A percentile compares a stretch with the other conserved stretches of the same genome.
Conservation (phyloP, 2,113 vertebrate species). For the Syngnathus scovelli region DNA sequence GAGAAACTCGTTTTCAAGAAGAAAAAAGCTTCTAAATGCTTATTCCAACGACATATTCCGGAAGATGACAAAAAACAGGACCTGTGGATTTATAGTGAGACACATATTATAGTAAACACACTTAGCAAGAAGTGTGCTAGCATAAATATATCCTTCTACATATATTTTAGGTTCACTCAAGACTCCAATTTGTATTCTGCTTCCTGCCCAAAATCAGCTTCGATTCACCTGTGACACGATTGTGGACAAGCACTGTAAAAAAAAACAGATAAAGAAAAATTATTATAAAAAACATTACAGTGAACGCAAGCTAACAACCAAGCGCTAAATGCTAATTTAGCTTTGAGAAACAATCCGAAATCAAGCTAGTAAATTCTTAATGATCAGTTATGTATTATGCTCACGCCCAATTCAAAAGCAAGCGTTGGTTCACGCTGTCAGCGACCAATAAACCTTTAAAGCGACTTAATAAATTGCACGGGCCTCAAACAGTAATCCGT, state of each 20-base stretch:
- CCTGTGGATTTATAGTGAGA: background rate
- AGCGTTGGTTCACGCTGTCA: conserved; percentile 1
- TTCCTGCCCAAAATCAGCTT: background rate
- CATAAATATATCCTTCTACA: background rate
- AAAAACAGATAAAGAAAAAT: too few relatives aligned
- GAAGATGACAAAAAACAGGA: background rate
- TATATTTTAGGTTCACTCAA: too few relatives aligned
- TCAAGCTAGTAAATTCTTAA: background rate
- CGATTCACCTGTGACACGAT: background rate
- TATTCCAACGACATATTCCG: conserved; percentile 2
- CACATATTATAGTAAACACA: background rate
- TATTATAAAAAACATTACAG: background rate
- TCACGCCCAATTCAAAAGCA: background rate
- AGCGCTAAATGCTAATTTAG: background rate
- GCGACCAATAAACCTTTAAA: conserved; percentile 2
- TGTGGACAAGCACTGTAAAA: too few relatives aligned
- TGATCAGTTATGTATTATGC: conserved; percentile 1
- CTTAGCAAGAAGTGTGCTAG: background rate
- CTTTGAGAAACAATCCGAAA: background rate
- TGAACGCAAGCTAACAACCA: background rate
- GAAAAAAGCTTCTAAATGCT: conserved; percentile 3
- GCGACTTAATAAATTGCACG: conserved; percentile 1
- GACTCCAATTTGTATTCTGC: background rate
- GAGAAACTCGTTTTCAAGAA: conserved; percentile 32
- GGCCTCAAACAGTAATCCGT: conserved; percentile 1